Percentiles rank a stretch among this genome's conserved stretches.
Conservation (phyloP, 2,888 invertebrate species). For the Andrena trimmerana region DNA sequence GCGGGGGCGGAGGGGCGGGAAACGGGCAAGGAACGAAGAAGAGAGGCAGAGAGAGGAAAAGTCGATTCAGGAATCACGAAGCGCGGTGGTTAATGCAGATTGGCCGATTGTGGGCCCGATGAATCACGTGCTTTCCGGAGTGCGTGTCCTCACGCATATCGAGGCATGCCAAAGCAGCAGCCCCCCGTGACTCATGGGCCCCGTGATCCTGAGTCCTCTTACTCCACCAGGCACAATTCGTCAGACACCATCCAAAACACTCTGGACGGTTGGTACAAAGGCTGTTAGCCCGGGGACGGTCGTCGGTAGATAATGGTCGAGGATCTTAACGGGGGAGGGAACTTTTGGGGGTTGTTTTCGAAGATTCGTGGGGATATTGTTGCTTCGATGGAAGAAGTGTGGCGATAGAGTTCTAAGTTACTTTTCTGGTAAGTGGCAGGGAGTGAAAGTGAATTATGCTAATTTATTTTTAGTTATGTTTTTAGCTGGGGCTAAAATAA, state of each 20-base stretch:
- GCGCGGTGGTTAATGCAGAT: constrained; percentile 68
- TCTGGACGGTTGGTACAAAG: neutral
- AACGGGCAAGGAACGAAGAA: neutral
- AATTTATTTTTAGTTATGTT: too few species aligned
- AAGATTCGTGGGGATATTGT: neutral
- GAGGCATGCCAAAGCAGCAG: constrained; percentile 54
- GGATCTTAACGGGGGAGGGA: too few species aligned
- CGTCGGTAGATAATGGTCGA: neutral
- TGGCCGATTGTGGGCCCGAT: constrained; percentile 63
- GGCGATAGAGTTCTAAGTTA: too few species aligned
- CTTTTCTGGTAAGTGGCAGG: too few species aligned
- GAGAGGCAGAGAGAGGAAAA: constrained; percentile 19
- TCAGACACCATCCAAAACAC: neutral
- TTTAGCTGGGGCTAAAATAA: too few species aligned
- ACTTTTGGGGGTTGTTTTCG: too few species aligned
- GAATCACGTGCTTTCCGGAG: constrained; percentile 76
- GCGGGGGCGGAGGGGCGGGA: neutral
- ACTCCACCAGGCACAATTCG: neutral
- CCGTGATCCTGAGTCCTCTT: constrained; percentile 19
- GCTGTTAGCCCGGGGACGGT: neutral
- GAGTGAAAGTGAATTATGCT: too few species aligned
- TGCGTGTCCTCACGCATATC: constrained; percentile 75
- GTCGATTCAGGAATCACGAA: constrained; percentile 48
- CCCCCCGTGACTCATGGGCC: constrained; percentile 75
- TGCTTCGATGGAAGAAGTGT: neutral